Evolutionary conservation across 2,888 invertebrate genomes (phyloP).

Genomic region (Lasioglossum morio): DNA sequence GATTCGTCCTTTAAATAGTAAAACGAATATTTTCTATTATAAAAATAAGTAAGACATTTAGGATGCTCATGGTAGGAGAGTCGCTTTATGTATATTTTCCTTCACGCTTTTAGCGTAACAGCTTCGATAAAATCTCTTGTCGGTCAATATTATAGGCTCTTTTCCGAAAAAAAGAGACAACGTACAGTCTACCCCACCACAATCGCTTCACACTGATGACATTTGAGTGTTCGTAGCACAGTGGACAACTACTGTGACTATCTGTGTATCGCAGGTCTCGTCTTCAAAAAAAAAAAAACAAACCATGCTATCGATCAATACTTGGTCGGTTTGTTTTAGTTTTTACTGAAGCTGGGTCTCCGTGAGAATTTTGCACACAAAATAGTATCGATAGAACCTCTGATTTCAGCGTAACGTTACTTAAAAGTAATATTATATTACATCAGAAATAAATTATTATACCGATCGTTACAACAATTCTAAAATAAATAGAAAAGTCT

Average conservation of each 20-base stretch:
- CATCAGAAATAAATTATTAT: not conserved
- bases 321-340: not conserved
- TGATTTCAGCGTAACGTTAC: not conserved
- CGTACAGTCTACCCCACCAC: not conserved
- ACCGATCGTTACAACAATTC: not conserved
- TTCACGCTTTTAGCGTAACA: not conserved
- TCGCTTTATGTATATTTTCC: not conserved
- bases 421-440: not conserved
- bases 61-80: not conserved
- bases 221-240: not conserved
- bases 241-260: not conserved
- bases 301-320: not conserved
- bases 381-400: not conserved
- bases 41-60: not conserved
- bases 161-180: not conserved
- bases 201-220: constrained; percentile 2
- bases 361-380: not conserved
- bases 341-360: not conserved
- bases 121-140: not conserved
- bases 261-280: not conserved
- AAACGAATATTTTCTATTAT: not conserved
- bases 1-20: not conserved
- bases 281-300: not conserved
- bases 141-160: not conserved
- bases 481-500: not conserved